Evolutionary conservation across 1,140 invertebrate species (phyloP).

Genomic region (Polypedilum pembai): DNA sequence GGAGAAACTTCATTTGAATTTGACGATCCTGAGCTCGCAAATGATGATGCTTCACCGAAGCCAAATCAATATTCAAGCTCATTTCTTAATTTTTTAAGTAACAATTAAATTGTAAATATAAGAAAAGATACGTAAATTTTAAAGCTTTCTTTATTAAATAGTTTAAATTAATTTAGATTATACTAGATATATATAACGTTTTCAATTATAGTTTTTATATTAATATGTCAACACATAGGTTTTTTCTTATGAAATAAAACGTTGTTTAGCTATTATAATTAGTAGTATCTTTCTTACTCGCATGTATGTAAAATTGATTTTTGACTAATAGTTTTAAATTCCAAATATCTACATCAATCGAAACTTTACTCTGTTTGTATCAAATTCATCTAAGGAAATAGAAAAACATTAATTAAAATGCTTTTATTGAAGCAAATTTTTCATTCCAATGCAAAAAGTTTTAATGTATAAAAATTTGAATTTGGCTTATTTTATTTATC

Average conservation of each 20-base stretch:
- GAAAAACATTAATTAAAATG: too few species aligned
- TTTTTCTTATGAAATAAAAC: neutral
- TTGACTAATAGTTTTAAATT: too few species aligned
- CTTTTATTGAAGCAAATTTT: too few species aligned
- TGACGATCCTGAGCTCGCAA: neutral
- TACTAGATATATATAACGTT: neutral
- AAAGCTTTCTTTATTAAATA: neutral
- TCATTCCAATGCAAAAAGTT: too few species aligned
- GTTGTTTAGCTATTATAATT: neutral
- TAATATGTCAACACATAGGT: neutral
- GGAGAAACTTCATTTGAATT: neutral
- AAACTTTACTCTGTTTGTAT: too few species aligned
- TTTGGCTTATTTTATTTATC: neutral
- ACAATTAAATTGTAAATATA: neutral
- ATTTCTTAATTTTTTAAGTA: neutral
- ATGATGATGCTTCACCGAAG: neutral
- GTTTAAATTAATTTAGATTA: neutral
- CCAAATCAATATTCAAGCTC: slow-evolving; percentile 23
- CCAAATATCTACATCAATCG: too few species aligned
- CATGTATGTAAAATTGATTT: too few species aligned
- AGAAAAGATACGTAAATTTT: neutral
- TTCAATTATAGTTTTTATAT: neutral
- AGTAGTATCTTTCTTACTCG: neutral
- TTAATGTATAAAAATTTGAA: too few species aligned
- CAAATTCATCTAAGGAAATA: too few species aligned